phyloP scores from a whole-genome alignment of 2,113 vertebrate genomes.

The Cairina moschata region DNA sequence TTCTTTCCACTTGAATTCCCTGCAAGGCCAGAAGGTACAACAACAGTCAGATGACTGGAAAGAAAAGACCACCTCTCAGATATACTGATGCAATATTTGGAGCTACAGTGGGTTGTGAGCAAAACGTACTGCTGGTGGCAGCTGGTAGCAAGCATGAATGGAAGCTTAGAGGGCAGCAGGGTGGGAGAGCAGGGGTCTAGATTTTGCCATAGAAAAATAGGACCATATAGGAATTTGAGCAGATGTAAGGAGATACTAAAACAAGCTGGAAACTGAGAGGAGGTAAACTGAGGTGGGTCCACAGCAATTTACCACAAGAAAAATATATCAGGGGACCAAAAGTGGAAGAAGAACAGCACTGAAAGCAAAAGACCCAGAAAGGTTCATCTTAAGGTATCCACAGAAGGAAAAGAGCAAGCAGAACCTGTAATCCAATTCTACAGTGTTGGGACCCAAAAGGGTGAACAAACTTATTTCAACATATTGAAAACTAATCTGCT shows the following conservation, averaged over 20 bases:
- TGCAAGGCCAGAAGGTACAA: rapidly evolving
- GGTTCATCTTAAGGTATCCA: not conserved
- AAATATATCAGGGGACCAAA: not conserved
- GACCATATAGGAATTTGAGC: not conserved
- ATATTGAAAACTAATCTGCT: slow-evolving; percentile 19
- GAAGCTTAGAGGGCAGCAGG: not conserved
- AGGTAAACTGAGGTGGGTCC: not conserved
- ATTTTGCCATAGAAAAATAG: not conserved
- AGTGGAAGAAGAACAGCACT: not conserved
- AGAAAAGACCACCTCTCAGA: not conserved
- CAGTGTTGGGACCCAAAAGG: not conserved
- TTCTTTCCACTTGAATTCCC: not conserved
- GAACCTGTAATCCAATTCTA: not conserved
- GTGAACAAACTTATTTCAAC: slow-evolving; percentile 30
- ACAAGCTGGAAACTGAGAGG: not conserved
- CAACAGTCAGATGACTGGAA: not conserved
- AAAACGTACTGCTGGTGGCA: not conserved
- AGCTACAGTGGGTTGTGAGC: not conserved
- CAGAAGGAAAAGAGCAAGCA: not conserved
- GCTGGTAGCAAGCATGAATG: not conserved
- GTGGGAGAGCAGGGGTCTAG: not conserved
- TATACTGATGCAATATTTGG: not conserved
- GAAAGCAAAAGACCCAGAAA: not conserved
- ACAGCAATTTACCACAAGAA: not conserved
- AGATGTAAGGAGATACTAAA: not conserved